Evolutionary conservation across 2,888 invertebrate species (phyloP).

Genomic region (Leucophenga maculata): DNA sequence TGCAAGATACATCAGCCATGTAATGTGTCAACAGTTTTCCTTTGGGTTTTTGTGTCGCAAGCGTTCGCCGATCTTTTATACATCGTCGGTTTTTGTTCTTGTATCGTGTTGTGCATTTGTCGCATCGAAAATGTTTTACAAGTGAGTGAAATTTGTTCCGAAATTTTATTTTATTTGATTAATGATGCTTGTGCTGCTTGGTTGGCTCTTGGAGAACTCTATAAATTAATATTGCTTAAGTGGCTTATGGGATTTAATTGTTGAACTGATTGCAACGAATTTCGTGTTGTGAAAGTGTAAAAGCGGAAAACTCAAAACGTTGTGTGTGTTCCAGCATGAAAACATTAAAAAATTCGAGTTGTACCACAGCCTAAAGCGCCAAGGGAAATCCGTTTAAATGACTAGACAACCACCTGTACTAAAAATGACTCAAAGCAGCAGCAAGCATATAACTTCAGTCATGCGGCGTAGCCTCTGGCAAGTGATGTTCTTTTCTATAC

Average conservation of each 20-base stretch:
- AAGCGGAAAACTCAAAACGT: too few relatives aligned
- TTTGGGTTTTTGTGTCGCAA: constrained; percentile 21
- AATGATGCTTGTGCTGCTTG: constrained; percentile 38
- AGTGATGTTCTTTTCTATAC: too few relatives aligned
- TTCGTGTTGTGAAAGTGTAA: constrained; percentile 3
- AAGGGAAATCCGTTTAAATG: too few relatives aligned
- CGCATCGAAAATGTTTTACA: constrained; percentile 52
- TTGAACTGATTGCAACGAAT: neutral
- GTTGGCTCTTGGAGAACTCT: neutral
- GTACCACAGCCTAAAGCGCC: neutral
- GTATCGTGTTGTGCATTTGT: constrained; percentile 33
- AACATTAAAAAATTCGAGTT: too few relatives aligned
- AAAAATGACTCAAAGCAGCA: too few relatives aligned
- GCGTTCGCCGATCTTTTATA: constrained; percentile 12
- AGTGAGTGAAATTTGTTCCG: constrained; percentile 51
- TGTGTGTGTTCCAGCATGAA: too few relatives aligned
- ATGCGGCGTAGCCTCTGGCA: too few relatives aligned
- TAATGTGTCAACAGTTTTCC: constrained; percentile 32
- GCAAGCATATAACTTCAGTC: too few relatives aligned
- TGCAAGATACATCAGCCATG: neutral
- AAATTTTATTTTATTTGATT: constrained; percentile 48
- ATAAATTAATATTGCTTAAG: neutral
- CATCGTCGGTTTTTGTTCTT: constrained; percentile 30
- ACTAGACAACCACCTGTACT: neutral
- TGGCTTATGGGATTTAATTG: neutral